Evolutionary conservation across 1,140 invertebrate genomes (phyloP), one percentile per base, ranked within the genome.

Genomic region (Drosophila nikananu): DNA sequence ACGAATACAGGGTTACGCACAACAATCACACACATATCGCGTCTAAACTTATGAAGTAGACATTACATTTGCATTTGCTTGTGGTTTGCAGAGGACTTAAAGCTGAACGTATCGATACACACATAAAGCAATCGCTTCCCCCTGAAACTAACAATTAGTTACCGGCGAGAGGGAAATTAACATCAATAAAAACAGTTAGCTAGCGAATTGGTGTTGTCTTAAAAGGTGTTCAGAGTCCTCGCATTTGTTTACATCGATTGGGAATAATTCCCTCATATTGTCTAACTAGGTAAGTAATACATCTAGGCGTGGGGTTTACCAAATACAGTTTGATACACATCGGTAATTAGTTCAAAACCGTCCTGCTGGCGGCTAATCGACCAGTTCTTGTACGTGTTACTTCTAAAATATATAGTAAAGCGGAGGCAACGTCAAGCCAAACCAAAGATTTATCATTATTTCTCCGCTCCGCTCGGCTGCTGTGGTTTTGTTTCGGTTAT

Each of bases 241-340:
- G 64, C 35, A 41, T 25, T 52, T 32, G 66, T 66, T 73, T 71
- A 61, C 71, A 73, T 52, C 67, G 49, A 77, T 72, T 82, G 83
- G 87, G 87, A 91, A 91, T 78, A 73, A 55, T 91, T 91, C 87
- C 87, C 89, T 64, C 35, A 91, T 91, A 91, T 91, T 91, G 87
- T 91, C 87, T 91, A 91, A 89, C 83, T 87, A 91, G 79, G 59
- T 91, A 76, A 77, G 72, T 81, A 77, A 77, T 73, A 78, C 77
- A 63, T 80, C 61, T 77, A 80, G 44, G 71, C 41, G 49, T 54
- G 58, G 66, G 61, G 48, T 54, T 58, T 63, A 46, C 63, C 23
- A n/a, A 80, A 39, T 70, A 48, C 35, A 60, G 60, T 81, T 46
- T 51, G 65, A 62, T 68, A 59, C 41, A 51, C 48, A 39, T 70